A percentile compares a stretch with the other conserved stretches of the same genome.
phyloP scores from a whole-genome alignment of 2,113 vertebrate species.

The Ameiurus melas region DNA sequence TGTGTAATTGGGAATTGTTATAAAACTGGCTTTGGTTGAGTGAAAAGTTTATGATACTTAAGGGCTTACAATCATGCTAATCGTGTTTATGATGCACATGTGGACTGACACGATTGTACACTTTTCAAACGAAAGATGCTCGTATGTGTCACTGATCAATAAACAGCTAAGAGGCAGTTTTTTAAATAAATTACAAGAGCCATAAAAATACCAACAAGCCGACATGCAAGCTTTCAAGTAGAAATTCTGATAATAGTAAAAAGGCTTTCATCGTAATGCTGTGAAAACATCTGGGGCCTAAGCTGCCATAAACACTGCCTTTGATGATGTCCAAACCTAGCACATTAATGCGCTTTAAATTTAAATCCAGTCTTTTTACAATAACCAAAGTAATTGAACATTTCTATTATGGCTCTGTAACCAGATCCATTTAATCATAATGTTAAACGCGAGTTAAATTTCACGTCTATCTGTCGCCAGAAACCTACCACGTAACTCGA shows the following conservation, averaged over 20 bases:
- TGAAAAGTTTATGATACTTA: conserved; percentile 42
- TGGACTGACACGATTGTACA: conserved; percentile 25
- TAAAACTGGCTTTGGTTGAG: conserved; percentile 32
- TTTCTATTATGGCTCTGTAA: neutral
- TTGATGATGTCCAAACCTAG: neutral
- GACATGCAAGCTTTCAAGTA: neutral
- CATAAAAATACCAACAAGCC: conserved; percentile 20
- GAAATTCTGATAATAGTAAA: conserved; percentile 7
- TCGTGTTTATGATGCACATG: conserved; percentile 39
- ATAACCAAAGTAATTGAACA: conserved; percentile 19
- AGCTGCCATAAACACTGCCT: conserved; percentile 7
- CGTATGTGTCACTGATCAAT: neutral
- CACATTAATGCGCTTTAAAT: conserved; percentile 8
- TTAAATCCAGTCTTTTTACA: neutral
- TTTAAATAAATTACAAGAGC: neutral
- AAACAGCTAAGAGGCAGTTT: conserved; percentile 5
- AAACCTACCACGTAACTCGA: conserved; percentile 28
- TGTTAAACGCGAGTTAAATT: conserved; percentile 15
- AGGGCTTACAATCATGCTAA: conserved; percentile 48
- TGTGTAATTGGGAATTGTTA: conserved; percentile 44
- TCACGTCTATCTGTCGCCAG: conserved; percentile 9
- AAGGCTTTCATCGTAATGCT: conserved; percentile 30
- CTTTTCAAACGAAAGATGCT: conserved; percentile 16
- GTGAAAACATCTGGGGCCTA: neutral
- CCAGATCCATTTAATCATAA: neutral